Evolutionary conservation across 2,113 vertebrate genomes (phyloP), one percentile per base, ranked within the genome.

Genomic region (Macrotis lagotis): DNA sequence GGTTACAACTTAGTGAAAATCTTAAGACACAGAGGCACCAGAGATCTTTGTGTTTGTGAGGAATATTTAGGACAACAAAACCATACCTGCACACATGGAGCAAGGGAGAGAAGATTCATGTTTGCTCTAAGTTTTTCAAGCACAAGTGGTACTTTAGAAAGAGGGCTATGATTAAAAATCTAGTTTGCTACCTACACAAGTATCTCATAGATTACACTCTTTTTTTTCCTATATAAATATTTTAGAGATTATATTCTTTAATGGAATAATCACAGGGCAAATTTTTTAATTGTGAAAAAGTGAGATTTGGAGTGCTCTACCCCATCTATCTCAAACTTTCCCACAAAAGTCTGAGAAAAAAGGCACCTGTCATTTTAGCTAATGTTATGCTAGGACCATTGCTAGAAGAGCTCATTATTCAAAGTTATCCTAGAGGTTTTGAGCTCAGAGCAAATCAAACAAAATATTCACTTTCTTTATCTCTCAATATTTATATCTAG

Each of bases 221-320:
- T 96, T 44, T 2, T 14, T 44, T 2, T 14, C 52, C 11, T 59
- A 47, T 50, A 93, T 49, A 10, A 95, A 91, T 48, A 94, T 51
- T 50, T 37, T 95, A 92, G 92, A 90, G 50, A 95, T 91, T 74
- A 55, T 0, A 49, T 88, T 94, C 89, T 93, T 96, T 44, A 1
- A 47, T 93, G 53, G 94, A 66, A 96, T 50, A 95, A 96, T 95
- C 93, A 94, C 16, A 91, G 50, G 96, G 16, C 1, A 91, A 95
- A 94, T 96, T 59, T 51, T 97, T 93, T 93, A 94, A 94, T 95
- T 50, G 93, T 91, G 51, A 74, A 96, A 94, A 97, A 94, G 90
- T 96, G 92, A 95, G 93, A 50, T 89, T 91, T 94, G 96, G 51
- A 92, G 52, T 94, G 91, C 12, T 92, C 91, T 93, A 59, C 48